Conservation (phyloP, 2,888 invertebrate species). For the Pedicia rivosa region DNA sequence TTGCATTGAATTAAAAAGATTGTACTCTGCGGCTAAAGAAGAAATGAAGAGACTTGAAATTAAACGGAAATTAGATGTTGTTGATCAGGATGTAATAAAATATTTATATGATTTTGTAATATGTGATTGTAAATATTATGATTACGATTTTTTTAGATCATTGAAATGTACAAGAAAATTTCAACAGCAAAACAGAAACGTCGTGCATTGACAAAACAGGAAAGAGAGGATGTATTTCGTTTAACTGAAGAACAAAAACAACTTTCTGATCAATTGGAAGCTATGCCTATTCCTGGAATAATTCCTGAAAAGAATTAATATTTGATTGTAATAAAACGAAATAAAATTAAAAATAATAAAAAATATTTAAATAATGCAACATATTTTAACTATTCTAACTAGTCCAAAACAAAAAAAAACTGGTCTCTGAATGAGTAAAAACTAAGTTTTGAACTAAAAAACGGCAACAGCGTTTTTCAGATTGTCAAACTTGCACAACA, state of each 20-base stretch:
- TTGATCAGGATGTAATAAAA: constrained; percentile 44
- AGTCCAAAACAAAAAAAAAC: no score
- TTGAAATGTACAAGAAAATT: constrained; percentile 75
- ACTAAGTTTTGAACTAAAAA: no score
- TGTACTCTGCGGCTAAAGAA: constrained; percentile 55
- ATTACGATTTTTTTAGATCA: constrained; percentile 29
- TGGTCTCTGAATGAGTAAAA: no score
- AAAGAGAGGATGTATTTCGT: constrained; percentile 63
- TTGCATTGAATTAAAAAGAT: constrained; percentile 48
- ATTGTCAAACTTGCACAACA: no score
- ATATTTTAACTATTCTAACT: no score
- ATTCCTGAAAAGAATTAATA: no score
- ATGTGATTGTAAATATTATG: neutral
- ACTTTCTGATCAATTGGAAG: constrained; percentile 25
- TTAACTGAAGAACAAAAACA: constrained; percentile 48
- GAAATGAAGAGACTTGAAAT: constrained; percentile 65
- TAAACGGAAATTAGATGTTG: constrained; percentile 54
- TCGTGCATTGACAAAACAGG: constrained; percentile 58
- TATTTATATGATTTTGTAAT: neutral
- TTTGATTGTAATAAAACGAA: no score
- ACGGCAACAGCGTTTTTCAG: no score
- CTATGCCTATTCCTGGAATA: constrained; percentile 13
- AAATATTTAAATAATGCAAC: no score
- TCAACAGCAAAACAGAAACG: constrained; percentile 67
- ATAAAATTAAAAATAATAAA: no score